These are phyloP conservation scores for Brienomyrus longianalis DNA, from an alignment of 2,113 vertebrate genomes.

Conservation along the genomic window DNA sequence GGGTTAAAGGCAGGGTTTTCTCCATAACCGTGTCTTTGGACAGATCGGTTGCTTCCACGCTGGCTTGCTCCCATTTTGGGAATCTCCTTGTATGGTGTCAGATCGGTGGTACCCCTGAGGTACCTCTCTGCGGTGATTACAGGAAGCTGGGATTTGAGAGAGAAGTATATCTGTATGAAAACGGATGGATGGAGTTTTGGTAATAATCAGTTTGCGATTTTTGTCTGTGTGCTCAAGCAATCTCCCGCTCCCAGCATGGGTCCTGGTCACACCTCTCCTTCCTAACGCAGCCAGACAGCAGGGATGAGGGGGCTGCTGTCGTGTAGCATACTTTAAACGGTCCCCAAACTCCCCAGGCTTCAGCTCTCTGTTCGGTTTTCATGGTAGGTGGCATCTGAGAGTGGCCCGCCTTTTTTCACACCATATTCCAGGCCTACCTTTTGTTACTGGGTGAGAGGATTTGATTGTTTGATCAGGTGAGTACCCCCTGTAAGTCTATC, in stretches of 20 bases:
- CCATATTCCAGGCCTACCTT: background rate
- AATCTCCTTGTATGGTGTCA: background rate
- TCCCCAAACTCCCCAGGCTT: background rate
- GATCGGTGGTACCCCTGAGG: background rate
- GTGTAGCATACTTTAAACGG: background rate
- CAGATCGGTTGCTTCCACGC: background rate
- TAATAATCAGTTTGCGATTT: background rate
- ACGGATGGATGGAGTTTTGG: background rate
- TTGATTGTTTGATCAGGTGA: constrained; percentile 8
- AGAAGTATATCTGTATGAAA: background rate
- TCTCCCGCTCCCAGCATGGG: background rate
- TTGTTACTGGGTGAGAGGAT: background rate
- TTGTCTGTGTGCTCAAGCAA: background rate
- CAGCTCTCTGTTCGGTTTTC: background rate
- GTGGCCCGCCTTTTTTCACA: background rate
- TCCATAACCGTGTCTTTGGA: background rate
- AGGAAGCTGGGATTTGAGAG: background rate
- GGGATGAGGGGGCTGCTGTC: background rate
- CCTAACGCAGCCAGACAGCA: background rate
- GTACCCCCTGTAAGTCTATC: background rate
- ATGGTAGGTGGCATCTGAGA: background rate
- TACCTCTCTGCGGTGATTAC: background rate
- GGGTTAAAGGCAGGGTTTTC: background rate
- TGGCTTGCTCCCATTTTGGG: background rate
- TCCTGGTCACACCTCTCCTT: background rate